Base-by-base conservation (phyloP, 53 echinoderm and acorn worm genomes). In the Echinarachnius parma region DNA sequence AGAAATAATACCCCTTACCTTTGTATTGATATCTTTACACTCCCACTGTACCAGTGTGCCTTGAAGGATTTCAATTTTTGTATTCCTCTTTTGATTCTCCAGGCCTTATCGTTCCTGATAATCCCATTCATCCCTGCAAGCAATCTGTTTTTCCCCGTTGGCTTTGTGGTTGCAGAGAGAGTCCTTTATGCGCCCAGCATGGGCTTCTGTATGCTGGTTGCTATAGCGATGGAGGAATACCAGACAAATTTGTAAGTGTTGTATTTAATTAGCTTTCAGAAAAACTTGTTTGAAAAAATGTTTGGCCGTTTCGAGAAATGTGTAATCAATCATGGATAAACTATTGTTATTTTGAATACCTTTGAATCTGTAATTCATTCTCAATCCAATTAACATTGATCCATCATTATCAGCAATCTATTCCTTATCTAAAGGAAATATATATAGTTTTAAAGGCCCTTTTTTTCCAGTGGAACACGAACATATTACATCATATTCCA, bases 181-280 rank as follows among this genome's bases (percentile, higher is more conserved):
- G 69, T 69, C 8, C 69, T 69, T 28, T 58, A 58, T 58, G 31
- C 69, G 14, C 69, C 69, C 4, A 69, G 69, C 48, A 69, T 69
- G 69, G 69, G 69, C 1, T 69, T 48, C 35, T 69, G 69, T 69
- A 22, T 69, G 24, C 53, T 69, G 28, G 69, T 69, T 33, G 53
- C 53, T 25, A 49, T 69, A 33, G 69, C 50, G 31, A 34, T 53
- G 69, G 69, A 69, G 22, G 52, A 31, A 23, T 32, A 31, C 11
- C 50, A 69, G 25, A 16, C 62, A 62, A 62, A 39, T 62, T 23
- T 35, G 62, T 37, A 62, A 2, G 62, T 14, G 11, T 9, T 16
- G 4, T 31, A 26, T 32, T 4, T 9, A 3, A 14, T 56, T n/a
- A 25, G 30, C 9, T 53, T 4, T 53, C 53, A 24, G 22, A n/a